phyloP scores from a whole-genome alignment of 2,113 vertebrate genomes.

The Myodes glareolus region DNA sequence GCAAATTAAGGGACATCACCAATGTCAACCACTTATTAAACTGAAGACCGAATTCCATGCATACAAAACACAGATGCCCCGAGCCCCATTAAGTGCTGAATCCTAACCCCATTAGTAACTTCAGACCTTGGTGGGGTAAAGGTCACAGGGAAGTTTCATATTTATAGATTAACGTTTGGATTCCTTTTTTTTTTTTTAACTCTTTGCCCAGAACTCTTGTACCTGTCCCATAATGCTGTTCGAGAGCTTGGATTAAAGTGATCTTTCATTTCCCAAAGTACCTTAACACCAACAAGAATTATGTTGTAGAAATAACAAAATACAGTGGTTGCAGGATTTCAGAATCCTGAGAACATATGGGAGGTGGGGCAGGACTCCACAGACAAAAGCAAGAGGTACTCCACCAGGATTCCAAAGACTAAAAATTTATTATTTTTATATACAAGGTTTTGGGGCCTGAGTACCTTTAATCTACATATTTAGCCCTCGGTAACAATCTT shows the following conservation, averaged over 20 bases:
- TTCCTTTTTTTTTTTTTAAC: constrained; percentile 82
- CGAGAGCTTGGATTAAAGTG: constrained; percentile 74
- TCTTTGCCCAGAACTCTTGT: constrained; percentile 87
- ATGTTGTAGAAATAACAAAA: constrained; percentile 61
- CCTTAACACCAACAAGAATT: constrained; percentile 39
- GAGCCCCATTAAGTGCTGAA: constrained; percentile 87
- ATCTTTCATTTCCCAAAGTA: constrained; percentile 74
- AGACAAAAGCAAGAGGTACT: background rate
- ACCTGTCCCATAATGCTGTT: constrained; percentile 81
- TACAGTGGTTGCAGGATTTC: background rate
- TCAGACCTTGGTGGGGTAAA: constrained; percentile 81
- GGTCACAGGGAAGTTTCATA: constrained; percentile 87
- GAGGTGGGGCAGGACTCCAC: background rate
- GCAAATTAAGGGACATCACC: constrained; percentile 92
- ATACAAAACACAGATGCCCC: constrained; percentile 89
- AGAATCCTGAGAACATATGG: background rate
- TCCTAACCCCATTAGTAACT: constrained; percentile 89
- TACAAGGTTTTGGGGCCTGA: background rate
- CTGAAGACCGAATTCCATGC: constrained; percentile 87
- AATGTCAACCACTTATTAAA: constrained; percentile 92
- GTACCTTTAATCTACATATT: fast-evolving
- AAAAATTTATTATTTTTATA: constrained; percentile 6
- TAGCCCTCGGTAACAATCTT: background rate
- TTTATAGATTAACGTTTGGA: constrained; percentile 89
- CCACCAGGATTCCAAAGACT: background rate